These are phyloP conservation scores for Trissolcus japonicus DNA, from an alignment of 2,888 invertebrate genomes.

Conservation along the genomic window DNA sequence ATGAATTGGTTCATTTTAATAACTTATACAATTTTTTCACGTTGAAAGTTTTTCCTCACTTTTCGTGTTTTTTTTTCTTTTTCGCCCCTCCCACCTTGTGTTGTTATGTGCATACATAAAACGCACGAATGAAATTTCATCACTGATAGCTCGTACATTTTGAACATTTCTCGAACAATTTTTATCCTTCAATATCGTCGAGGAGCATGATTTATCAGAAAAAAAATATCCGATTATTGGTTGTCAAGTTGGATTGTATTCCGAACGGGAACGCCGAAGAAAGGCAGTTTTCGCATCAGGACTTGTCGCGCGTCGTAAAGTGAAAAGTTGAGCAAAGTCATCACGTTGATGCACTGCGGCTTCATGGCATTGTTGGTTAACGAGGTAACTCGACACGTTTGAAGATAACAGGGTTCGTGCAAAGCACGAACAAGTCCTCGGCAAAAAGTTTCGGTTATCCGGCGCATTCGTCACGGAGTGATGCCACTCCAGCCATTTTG, in stretches of 20 bases:
- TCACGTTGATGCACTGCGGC: slow-evolving; percentile 59
- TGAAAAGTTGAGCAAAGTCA: slow-evolving; percentile 68
- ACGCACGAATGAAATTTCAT: background rate
- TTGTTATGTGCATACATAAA: no score
- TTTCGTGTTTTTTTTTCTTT: no score
- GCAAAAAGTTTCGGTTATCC: slow-evolving; percentile 66
- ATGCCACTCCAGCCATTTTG: slow-evolving; percentile 39
- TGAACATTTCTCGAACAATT: slow-evolving; percentile 1
- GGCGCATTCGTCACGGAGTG: slow-evolving; percentile 46
- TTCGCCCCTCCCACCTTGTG: no score
- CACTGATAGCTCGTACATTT: no score
- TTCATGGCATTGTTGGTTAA: slow-evolving; percentile 71
- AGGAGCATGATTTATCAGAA: slow-evolving; percentile 31
- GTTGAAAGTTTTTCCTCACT: no score
- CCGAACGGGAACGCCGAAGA: slow-evolving; percentile 12
- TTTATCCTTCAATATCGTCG: no score
- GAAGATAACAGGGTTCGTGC: slow-evolving; percentile 73
- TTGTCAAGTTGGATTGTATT: slow-evolving; percentile 30
- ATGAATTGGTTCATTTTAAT: slow-evolving; percentile 26
- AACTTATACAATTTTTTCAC: slow-evolving; percentile 3
- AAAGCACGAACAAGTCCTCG: slow-evolving; percentile 68
- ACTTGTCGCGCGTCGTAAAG: slow-evolving; percentile 65
- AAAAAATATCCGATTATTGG: slow-evolving; percentile 52
- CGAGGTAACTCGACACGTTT: slow-evolving; percentile 75
- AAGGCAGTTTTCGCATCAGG: slow-evolving; percentile 36